Conservation (phyloP, 2,888 invertebrate genomes). For the Hypercompe scribonia region DNA sequence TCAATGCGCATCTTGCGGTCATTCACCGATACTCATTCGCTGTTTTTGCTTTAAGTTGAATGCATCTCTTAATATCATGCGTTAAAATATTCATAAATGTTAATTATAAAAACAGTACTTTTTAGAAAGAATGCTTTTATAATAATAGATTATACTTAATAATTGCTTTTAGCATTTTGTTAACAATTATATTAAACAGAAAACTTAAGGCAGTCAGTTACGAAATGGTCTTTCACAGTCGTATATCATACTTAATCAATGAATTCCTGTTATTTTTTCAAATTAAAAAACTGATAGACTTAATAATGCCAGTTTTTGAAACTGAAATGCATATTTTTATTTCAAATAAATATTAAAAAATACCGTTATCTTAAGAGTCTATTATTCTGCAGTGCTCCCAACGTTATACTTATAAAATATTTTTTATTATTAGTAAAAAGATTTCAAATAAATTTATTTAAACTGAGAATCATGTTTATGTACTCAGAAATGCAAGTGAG, state of each 20-base stretch:
- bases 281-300: too few species aligned
- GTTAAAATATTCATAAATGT: not conserved
- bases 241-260: not conserved
- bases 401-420: too few species aligned
- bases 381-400: too few species aligned
- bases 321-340: too few species aligned
- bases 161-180: not conserved
- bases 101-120: not conserved
- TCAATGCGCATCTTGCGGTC: constrained; percentile 79
- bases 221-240: not conserved
- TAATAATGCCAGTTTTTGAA: not conserved
- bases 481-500: not conserved
- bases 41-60: constrained; percentile 43
- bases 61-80: constrained; percentile 18
- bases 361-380: too few species aligned
- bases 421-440: too few species aligned
- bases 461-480: not conserved
- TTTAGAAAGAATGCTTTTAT: not conserved
- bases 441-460: not conserved
- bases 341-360: too few species aligned
- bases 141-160: not conserved
- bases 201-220: not conserved
- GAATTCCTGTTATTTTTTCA: not conserved
- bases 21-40: constrained; percentile 67
- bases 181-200: not conserved